Percentiles rank a stretch among this genome's conserved stretches.
These are phyloP conservation scores for Dallia pectoralis DNA, from an alignment of 2,797 vertebrate genomes.

Conservation along the genomic window DNA sequence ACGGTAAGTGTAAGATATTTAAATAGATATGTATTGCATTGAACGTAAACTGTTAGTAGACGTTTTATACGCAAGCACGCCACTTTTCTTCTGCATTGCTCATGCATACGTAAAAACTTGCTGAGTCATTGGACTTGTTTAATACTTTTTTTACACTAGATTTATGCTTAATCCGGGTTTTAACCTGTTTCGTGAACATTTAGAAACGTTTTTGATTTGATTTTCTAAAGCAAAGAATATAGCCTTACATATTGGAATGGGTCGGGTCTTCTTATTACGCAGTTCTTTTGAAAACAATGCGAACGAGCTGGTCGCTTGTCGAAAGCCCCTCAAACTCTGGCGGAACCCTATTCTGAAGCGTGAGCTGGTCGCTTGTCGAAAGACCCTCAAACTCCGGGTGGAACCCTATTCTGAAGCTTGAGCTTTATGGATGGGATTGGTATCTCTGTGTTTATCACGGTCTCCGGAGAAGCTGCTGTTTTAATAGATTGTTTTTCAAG, in stretches of 20 bases:
- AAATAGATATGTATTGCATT: no score
- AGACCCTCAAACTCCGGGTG: not conserved
- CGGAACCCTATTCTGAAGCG: not conserved
- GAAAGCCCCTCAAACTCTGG: not conserved
- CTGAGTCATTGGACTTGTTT: not conserved
- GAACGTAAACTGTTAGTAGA: no score
- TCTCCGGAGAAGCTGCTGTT: not conserved
- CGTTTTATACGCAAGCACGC: no score
- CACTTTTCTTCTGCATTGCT: not conserved
- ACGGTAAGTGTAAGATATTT: no score
- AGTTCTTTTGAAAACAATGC: not conserved
- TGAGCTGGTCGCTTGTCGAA: not conserved
- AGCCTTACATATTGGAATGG: not conserved
- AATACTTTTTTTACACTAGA: not conserved
- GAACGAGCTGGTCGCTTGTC: not conserved
- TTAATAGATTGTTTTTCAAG: not conserved
- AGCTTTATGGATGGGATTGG: not conserved
- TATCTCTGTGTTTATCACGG: not conserved
- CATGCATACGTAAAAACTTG: not conserved
- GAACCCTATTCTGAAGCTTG: not conserved
- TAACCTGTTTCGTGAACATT: not conserved
- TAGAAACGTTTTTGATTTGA: not conserved
- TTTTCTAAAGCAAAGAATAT: no score
- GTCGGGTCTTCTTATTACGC: not conserved
- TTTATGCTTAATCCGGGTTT: not conserved